phyloP scores from a whole-genome alignment of 35 echinoderm and acorn worm genomes.

The Strongylocentrotus purpuratus region DNA sequence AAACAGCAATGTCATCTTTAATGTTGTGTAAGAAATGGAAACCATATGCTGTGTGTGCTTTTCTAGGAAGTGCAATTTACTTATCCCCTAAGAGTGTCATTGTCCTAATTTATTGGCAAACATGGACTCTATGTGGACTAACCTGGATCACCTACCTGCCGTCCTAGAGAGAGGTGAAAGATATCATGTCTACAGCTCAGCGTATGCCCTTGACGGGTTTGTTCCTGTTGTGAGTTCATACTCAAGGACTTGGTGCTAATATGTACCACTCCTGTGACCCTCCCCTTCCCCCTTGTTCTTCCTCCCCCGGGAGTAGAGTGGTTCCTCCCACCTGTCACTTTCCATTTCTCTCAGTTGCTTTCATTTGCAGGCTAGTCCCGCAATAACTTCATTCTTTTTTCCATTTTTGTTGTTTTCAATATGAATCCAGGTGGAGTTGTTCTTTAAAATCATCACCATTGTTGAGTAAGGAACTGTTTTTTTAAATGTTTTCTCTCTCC shows the following conservation, averaged over 20 bases:
- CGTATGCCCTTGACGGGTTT: background rate
- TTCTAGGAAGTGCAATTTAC: conserved; percentile 10
- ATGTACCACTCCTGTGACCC: background rate
- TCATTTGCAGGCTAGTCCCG: background rate
- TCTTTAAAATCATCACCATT: background rate
- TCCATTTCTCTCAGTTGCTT: background rate
- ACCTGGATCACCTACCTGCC: background rate
- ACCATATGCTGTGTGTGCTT: background rate
- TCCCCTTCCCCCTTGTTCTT: conserved; percentile 18
- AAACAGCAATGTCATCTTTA: background rate
- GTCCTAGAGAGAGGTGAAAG: background rate
- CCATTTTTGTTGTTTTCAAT: background rate
- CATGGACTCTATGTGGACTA: conserved; percentile 1
- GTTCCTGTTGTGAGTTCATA: background rate
- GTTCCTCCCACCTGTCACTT: conserved; percentile 35
- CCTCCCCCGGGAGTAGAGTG: background rate
- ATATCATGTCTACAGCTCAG: background rate
- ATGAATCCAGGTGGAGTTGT: background rate
- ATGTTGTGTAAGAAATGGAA: background rate
- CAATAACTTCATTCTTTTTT: background rate
- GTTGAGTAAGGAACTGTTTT: conserved; percentile 7
- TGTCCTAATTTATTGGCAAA: conserved; percentile 12
- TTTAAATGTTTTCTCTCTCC: background rate
- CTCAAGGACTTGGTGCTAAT: background rate
- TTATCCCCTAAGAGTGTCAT: conserved; percentile 16